These are phyloP conservation scores for Phenganax stokvisi DNA, from an alignment of 92 coral and sea anemone species.

Conservation along the genomic window DNA sequence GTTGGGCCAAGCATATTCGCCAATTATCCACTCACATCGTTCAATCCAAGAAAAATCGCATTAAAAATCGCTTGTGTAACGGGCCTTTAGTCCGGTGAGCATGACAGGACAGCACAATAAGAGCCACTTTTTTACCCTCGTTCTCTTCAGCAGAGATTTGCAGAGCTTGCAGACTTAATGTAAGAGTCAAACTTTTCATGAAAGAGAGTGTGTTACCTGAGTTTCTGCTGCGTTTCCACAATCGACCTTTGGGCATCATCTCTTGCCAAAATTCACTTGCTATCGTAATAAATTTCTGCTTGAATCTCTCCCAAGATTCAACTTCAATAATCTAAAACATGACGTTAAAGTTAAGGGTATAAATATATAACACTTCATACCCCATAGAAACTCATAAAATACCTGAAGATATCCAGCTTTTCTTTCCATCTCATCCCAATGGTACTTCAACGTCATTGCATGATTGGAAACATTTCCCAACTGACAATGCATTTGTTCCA, in stretches of 20 bases:
- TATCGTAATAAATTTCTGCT: slow-evolving; percentile 62
- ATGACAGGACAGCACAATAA: too few relatives aligned
- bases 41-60: too few relatives aligned
- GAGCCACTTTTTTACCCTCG: too few relatives aligned
- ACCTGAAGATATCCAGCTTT: slow-evolving; percentile 58
- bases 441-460: slow-evolving; percentile 48
- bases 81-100: too few relatives aligned
- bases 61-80: too few relatives aligned
- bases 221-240: slow-evolving; percentile 89
- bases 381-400: neutral
- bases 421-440: slow-evolving; percentile 55
- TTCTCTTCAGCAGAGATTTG: too few relatives aligned
- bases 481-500: slow-evolving; percentile 63
- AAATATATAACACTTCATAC: neutral
- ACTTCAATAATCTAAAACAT: slow-evolving; percentile 53
- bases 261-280: slow-evolving; percentile 80
- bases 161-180: too few relatives aligned
- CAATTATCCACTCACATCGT: neutral
- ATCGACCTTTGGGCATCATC: slow-evolving; percentile 89
- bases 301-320: slow-evolving; percentile 54
- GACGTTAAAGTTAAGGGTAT: neutral
- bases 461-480: slow-evolving; percentile 45
- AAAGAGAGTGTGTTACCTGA: slow-evolving; percentile 50
- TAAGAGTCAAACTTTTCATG: neutral
- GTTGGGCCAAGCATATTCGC: too few relatives aligned